Base-by-base conservation (phyloP, 2,113 vertebrate genomes). In the Gallinago media region DNA sequence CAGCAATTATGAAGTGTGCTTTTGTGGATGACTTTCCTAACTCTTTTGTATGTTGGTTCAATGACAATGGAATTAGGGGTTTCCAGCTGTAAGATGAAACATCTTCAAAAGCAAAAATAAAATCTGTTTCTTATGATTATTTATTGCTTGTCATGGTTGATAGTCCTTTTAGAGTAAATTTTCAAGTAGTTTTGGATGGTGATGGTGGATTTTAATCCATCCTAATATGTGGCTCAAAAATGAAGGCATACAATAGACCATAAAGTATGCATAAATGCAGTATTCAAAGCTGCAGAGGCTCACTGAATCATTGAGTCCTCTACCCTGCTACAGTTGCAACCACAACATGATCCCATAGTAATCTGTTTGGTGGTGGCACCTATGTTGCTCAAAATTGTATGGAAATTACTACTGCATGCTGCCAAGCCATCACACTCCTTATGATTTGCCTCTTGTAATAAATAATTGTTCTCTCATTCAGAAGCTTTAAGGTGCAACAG, bases 41-140 rank as follows among this genome's bases (percentile, higher is more conserved):
- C 18, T 21, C 44, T 66, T 92, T 78, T 94, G 65, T 91, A 73
- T 52, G 13, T 83, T 87, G 86, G n/a, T 65, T 90, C 92, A 71
- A 70, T 88, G 59, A 88, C 36, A 92, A 66, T 85, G 85, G 71
- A 94, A 66, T 83, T 91, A 47, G 85, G 18, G 27, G 36, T n/a
- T 94, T 94, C 76, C 85, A 80, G 71, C 72, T 94, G 89, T 91
- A 95, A 94, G 70, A 32, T 96, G 83, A 95, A 92, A 34, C 68
- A 70, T 93, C 92, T 93, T 70, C 85, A 71, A 93, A 65, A n/a
- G 58, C 44, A 92, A 80, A 92, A 96, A 96, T 96, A 94, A 96
- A 95, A 93, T 38, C 36, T 85, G 50, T 96, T 95, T 96, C 92
- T 92, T 93, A 93, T 15, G 21, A 47, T 67, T 88, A 93, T 81